phyloP scores from a whole-genome alignment of 2,113 vertebrate genomes.

The Hydrolagus affinis region DNA sequence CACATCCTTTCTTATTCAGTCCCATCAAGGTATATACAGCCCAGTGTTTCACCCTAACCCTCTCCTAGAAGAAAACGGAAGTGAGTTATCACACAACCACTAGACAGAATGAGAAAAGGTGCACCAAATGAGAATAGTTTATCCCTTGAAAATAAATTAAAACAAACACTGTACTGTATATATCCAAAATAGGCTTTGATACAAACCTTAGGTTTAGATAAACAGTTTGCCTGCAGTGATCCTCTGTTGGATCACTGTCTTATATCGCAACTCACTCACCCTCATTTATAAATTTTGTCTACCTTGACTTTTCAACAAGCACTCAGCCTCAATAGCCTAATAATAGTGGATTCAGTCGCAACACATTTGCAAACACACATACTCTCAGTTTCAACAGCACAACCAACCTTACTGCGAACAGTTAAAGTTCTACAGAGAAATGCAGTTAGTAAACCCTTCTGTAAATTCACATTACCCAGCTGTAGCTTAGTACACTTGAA shows the following conservation, averaged over 20 bases:
- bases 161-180: background rate
- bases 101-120: background rate
- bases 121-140: background rate
- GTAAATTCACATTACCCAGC: conserved; percentile 26
- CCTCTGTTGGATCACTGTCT: conserved; percentile 7
- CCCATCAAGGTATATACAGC: too few species aligned
- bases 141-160: background rate
- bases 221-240: background rate
- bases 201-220: background rate
- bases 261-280: background rate
- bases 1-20: too few species aligned
- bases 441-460: conserved; percentile 20
- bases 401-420: conserved; percentile 20
- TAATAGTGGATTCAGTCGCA: too few species aligned
- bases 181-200: background rate
- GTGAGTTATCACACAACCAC: background rate
- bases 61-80: background rate
- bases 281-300: background rate
- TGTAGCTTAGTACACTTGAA: conserved; percentile 29
- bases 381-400: background rate
- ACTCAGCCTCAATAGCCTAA: background rate
- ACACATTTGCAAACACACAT: background rate
- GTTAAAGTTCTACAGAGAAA: conserved; percentile 28
- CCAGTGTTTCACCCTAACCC: background rate
- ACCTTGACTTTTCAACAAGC: conserved; percentile 19